Conservation (phyloP, 2,888 invertebrate species). For the Bombylius major region DNA sequence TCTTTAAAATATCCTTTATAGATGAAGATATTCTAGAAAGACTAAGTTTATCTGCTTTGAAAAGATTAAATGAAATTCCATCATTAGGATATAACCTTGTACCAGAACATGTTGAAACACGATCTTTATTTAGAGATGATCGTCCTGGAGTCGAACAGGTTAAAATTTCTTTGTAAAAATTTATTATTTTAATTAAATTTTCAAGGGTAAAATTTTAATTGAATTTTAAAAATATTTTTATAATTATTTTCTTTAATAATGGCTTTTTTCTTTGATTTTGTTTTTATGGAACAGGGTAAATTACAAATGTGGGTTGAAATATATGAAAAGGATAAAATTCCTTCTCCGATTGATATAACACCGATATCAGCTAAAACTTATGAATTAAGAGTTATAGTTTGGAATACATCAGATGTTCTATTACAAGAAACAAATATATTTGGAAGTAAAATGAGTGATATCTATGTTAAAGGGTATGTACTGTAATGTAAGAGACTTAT, state of each 20-base stretch:
- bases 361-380: conserved; percentile 54
- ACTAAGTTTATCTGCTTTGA: conserved; percentile 61
- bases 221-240: neutral
- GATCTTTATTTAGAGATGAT: conserved; percentile 59
- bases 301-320: conserved; percentile 85
- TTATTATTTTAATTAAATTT: neutral
- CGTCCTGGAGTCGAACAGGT: conserved; percentile 66
- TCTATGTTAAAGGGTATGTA: conserved; percentile 57
- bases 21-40: conserved; percentile 52
- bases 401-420: conserved; percentile 50
- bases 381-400: conserved; percentile 56
- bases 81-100: conserved; percentile 65
- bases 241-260: neutral
- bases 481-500: neutral
- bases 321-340: conserved; percentile 52
- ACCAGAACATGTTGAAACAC: conserved; percentile 85
- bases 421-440: conserved; percentile 58
- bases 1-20: conserved; percentile 10
- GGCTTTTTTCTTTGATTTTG: neutral
- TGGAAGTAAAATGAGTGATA: conserved; percentile 63
- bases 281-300: conserved; percentile 52
- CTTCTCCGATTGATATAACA: conserved; percentile 62
- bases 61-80: conserved; percentile 63
- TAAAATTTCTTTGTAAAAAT: neutral
- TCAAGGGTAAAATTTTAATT: neutral